Percentiles rank a stretch among this genome's conserved stretches.
These are phyloP conservation scores for Rattus norvegicus DNA, from an alignment of 2,113 vertebrate species.

Conservation along the genomic window DNA sequence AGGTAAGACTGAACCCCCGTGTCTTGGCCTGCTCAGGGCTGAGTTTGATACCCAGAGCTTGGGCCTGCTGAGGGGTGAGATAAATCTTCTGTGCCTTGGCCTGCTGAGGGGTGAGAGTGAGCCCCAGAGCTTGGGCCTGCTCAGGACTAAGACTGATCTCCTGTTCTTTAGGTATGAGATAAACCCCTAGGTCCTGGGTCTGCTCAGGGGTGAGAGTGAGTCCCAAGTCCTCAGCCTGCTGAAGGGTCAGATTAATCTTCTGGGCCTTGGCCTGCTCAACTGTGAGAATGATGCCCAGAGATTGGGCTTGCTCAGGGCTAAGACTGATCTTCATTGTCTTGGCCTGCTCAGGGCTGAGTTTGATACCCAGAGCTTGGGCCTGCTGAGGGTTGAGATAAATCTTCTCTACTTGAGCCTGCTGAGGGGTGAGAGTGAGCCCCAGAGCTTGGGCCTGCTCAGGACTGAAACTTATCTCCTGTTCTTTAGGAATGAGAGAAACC, in stretches of 20 bases:
- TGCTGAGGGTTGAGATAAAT: not conserved
- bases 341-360: not conserved
- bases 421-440: not conserved
- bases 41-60: not conserved
- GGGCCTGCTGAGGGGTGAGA: not conserved
- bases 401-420: not conserved
- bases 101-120: not conserved
- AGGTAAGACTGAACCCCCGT: not conserved
- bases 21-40: not conserved
- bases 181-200: not conserved
- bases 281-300: fast-evolving
- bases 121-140: not conserved
- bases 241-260: not conserved
- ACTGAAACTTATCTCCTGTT: not conserved
- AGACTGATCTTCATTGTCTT: not conserved
- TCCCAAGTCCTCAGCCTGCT: not conserved
- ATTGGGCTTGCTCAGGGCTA: not conserved
- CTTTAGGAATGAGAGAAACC: too few relatives aligned
- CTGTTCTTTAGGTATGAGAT: not conserved
- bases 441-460: not conserved
- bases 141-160: not conserved
- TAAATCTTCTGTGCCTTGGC: too few relatives aligned
- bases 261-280: not conserved
- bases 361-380: fast-evolving
- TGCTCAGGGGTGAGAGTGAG: not conserved